Conservation (phyloP, 2,113 vertebrate species). For the Chrysochloris asiatica region DNA sequence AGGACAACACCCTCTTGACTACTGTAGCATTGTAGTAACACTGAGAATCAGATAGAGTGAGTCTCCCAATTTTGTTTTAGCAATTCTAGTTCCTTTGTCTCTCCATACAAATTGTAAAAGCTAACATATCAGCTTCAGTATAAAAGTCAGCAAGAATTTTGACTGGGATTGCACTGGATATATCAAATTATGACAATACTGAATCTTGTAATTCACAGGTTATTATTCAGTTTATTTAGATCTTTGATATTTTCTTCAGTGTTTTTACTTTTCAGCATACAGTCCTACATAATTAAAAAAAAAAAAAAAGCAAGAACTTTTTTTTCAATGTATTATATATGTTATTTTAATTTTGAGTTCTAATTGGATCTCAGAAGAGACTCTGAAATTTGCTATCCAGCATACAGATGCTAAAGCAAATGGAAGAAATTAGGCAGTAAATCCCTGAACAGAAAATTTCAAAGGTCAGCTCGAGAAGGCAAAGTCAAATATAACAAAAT, state of each 20-base stretch:
- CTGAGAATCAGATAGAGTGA: not conserved
- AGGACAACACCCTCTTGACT: not conserved
- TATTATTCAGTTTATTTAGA: not conserved
- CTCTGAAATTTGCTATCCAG: too few relatives aligned
- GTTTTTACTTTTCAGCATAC: constrained; percentile 6
- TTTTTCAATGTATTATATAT: too few relatives aligned
- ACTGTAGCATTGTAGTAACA: not conserved
- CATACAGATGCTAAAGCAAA: too few relatives aligned
- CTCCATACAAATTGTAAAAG: not conserved
- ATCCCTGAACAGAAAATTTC: too few relatives aligned
- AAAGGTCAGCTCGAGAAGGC: too few relatives aligned
- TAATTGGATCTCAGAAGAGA: too few relatives aligned
- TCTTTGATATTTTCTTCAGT: not conserved
- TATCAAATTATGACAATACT: not conserved
- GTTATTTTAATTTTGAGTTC: too few relatives aligned
- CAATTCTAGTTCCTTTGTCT: not conserved
- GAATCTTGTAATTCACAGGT: not conserved
- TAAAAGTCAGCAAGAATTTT: not conserved
- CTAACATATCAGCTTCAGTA: not conserved
- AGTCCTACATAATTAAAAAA: not conserved
- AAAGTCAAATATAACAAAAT: too few relatives aligned
- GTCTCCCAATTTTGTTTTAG: not conserved
- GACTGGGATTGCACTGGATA: not conserved
- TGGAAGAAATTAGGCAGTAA: too few relatives aligned
- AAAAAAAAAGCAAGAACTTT: too few relatives aligned